phyloP scores from a whole-genome alignment of 2,113 vertebrate genomes.

The Narcine bancroftii region DNA sequence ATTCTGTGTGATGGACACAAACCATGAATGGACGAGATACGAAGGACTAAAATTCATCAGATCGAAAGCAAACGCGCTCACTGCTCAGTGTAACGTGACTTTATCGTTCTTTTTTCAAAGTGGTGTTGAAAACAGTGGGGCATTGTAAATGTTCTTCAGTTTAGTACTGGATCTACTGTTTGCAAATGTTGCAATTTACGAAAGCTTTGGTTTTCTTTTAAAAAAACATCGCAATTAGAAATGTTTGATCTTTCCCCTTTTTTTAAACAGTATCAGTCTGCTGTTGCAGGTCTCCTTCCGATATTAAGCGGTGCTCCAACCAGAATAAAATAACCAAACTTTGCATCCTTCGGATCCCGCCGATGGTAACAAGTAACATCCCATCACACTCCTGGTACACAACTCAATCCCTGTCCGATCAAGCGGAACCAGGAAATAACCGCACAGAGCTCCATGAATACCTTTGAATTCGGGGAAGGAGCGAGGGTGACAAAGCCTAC shows the following conservation, averaged over 20 bases:
- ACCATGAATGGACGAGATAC: background rate
- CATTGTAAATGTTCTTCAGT: background rate
- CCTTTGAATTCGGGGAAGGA: background rate
- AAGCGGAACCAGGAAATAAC: too few species aligned
- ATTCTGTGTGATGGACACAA: background rate
- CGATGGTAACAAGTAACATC: background rate
- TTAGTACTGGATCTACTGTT: background rate
- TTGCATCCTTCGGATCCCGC: background rate
- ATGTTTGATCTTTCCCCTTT: background rate
- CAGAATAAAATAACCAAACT: too few species aligned
- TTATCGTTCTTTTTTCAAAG: background rate
- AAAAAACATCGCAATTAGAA: background rate
- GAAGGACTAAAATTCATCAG: background rate
- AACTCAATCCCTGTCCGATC: background rate
- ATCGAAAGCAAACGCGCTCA: background rate
- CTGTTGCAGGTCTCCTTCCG: background rate
- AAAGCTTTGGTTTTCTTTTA: background rate
- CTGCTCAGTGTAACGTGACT: background rate
- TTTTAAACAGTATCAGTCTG: background rate
- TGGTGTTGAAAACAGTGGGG: background rate
- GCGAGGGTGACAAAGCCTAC: background rate
- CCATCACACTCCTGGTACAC: background rate
- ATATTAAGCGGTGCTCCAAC: background rate
- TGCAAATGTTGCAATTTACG: background rate
- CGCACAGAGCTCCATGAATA: background rate